A percentile compares a stretch with the other conserved stretches of the same genome.
Evolutionary conservation across 2,797 vertebrate genomes (phyloP).

Genomic region (Rhinophrynus dorsalis): DNA sequence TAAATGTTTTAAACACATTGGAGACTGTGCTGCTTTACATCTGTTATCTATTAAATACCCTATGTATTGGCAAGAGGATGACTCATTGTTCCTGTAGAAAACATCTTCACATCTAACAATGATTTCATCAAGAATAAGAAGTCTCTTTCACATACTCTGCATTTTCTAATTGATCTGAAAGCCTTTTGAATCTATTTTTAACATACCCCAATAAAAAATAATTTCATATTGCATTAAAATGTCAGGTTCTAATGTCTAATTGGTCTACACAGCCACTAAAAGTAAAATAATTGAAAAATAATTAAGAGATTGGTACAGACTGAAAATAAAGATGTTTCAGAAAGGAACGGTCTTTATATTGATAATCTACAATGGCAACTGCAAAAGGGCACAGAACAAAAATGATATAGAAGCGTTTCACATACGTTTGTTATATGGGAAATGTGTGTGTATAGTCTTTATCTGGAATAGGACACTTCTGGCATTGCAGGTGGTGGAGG

Average conservation of each 20-base stretch:
- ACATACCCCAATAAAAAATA: conserved; percentile 1
- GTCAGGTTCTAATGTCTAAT: neutral
- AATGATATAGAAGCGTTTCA: too few species aligned
- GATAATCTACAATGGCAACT: too few species aligned
- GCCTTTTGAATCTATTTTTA: conserved; percentile 6
- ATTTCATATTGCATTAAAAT: neutral
- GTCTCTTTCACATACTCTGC: neutral
- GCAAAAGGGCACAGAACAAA: too few species aligned
- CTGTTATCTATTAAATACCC: neutral
- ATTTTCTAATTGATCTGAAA: conserved; percentile 7
- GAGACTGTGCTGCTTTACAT: neutral
- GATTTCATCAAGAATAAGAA: neutral
- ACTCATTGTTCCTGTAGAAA: neutral
- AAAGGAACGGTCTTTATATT: neutral
- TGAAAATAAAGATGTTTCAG: neutral
- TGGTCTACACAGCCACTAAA: conserved; percentile 10
- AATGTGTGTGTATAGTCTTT: too few species aligned
- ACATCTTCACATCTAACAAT: neutral
- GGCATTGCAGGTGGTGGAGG: too few species aligned
- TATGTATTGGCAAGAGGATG: neutral
- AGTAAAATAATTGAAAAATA: conserved; percentile 34
- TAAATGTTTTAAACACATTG: neutral
- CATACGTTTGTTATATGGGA: too few species aligned
- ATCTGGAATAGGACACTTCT: too few species aligned
- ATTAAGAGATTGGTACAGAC: neutral